Conservation (phyloP, 2,113 vertebrate genomes). For the Nibea coibor region DNA sequence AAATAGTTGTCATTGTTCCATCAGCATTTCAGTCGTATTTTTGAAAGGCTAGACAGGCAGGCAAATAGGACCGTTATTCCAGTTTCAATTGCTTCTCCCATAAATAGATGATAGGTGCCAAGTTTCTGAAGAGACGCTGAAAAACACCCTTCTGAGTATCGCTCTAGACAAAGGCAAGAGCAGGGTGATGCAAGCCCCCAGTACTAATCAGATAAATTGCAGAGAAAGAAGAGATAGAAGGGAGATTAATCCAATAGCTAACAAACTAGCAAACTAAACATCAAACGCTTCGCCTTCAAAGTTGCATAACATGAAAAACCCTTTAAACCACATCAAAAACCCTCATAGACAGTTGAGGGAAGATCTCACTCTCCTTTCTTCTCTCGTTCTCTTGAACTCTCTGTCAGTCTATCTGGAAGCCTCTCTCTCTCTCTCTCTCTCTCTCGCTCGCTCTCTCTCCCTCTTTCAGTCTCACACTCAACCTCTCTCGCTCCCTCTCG, state of each 20-base stretch:
- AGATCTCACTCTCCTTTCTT: constrained; percentile 71
- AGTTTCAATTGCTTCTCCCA: constrained; percentile 74
- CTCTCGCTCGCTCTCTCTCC: constrained; percentile 34
- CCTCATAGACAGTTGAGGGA: constrained; percentile 70
- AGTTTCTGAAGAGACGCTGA: constrained; percentile 67
- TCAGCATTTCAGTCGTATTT: constrained; percentile 74
- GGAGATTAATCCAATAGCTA: constrained; percentile 77
- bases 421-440: constrained; percentile 18
- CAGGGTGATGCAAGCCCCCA: constrained; percentile 60
- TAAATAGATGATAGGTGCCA: constrained; percentile 78
- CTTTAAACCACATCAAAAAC: constrained; percentile 79
- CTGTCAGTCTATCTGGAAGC: constrained; percentile 61
- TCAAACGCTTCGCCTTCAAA: constrained; percentile 83
- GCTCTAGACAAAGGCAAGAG: constrained; percentile 66
- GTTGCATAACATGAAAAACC: constrained; percentile 80
- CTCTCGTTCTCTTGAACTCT: constrained; percentile 65
- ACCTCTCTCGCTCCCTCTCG: constrained; percentile 24
- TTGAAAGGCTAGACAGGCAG: constrained; percentile 74
- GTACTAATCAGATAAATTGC: constrained; percentile 75
- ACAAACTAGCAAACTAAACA: constrained; percentile 78
- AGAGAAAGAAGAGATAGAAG: constrained; percentile 51
- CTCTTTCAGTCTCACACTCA: constrained; percentile 23
- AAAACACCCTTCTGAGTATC: constrained; percentile 61
- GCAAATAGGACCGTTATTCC: constrained; percentile 76
- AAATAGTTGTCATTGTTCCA: constrained; percentile 80